Base-by-base conservation (phyloP, 2,797 vertebrate genomes). In the Xenops minutus region DNA sequence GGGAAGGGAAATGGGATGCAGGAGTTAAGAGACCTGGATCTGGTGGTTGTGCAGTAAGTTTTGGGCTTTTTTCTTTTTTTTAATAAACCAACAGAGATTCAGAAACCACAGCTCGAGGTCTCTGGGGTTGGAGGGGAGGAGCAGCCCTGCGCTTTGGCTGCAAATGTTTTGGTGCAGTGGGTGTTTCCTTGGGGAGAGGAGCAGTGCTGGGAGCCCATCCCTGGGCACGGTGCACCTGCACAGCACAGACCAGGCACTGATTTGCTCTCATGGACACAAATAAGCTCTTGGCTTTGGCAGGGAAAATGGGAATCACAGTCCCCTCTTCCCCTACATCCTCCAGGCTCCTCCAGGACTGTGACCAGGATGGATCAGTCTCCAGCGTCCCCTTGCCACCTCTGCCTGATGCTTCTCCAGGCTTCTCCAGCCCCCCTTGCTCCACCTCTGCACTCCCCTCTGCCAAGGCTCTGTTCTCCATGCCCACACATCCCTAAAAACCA, bases 381-480 rank as follows among this genome's bases (percentile, higher is more conserved):
- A 32, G 3, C 13, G 26, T 34, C 10, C 29, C 59, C 21, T 8
- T 2, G 5, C 17, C 79, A 26, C 16, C 56, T 62, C 58, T 66
- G 43, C 46, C 39, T 1, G 3, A 18, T 1, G 0, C 26, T 30
- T 8, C 79, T 62, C 66, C 92, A 12, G 36, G 0, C 26, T 30
- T 8, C 79, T 62, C 66, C 92, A 12, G 36, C 66, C 76, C 51
- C 61, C 66, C 44, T 44, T 2, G 2, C 71, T 78, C 69, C 69
- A 26, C 2, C 10, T 6, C 48, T 0, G 2, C 32, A 0, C 32
- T 10, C 44, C 61, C 56, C 78, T 32, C 71, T 4, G 10, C 85
- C 41, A 14, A 15, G 51, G 58, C 68, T 72, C 9, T 9, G 11
- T 0, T 64, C 73, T 16, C 11, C 6, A 2, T 1, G 1, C 23